Evolutionary conservation across 2,113 vertebrate genomes (phyloP).

Genomic region (Zosterops lateralis): DNA sequence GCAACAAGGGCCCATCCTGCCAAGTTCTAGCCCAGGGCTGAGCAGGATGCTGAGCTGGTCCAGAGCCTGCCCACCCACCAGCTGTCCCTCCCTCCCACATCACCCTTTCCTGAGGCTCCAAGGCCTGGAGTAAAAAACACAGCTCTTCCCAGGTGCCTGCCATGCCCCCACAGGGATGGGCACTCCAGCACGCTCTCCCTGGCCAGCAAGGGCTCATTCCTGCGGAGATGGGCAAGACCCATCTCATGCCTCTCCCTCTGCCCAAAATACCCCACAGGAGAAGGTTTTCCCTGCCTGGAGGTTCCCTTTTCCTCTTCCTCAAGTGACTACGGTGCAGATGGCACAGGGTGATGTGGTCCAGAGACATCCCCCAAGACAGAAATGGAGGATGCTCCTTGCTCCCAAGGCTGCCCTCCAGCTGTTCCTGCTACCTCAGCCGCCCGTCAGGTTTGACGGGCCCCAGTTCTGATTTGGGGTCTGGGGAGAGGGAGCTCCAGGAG

Average conservation of each 20-base stretch:
- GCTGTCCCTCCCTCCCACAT: neutral
- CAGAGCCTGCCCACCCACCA: neutral
- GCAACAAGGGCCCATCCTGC: neutral
- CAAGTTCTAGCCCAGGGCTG: neutral
- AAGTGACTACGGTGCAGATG: slow-evolving; percentile 28
- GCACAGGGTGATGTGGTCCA: neutral
- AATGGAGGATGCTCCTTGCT: neutral
- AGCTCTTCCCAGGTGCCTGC: neutral
- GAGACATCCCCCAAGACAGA: neutral
- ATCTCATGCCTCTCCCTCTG: neutral
- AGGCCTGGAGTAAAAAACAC: neutral
- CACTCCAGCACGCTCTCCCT: neutral
- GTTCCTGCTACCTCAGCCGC: slow-evolving; percentile 92
- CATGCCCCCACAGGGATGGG: rapidly evolving
- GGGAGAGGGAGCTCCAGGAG: slow-evolving; percentile 91
- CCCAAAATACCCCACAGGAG: neutral
- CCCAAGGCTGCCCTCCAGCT: neutral
- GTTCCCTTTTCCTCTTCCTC: neutral
- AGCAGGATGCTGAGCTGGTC: neutral
- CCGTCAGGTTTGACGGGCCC: slow-evolving; percentile 86
- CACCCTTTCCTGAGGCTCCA: neutral
- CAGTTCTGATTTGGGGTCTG: slow-evolving; percentile 95
- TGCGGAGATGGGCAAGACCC: neutral
- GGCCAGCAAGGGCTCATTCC: neutral
- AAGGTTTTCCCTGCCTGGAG: neutral